Evolutionary conservation across 2,888 invertebrate species (phyloP).

Genomic region (Volucella inanis): DNA sequence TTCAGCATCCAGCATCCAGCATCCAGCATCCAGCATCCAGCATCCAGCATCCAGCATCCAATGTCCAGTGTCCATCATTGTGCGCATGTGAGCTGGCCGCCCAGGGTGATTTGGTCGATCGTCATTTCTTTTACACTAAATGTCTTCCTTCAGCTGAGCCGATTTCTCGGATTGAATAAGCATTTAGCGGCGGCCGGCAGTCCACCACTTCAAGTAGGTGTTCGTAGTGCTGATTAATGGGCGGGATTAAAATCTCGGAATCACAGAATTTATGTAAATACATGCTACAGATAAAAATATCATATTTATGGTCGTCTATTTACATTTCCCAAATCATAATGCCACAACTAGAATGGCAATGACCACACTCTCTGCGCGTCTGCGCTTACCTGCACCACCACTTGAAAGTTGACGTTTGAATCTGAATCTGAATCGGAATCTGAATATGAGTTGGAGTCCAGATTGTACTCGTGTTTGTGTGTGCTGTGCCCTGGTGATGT

Average conservation of each 20-base stretch:
- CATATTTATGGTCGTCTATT: constrained; percentile 73
- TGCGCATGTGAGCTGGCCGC: constrained; percentile 22
- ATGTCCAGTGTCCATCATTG: constrained; percentile 6
- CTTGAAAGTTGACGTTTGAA: not conserved
- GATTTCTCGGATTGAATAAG: constrained; percentile 48
- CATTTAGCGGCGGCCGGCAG: constrained; percentile 46
- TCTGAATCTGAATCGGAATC: not conserved
- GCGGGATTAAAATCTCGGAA: constrained; percentile 67
- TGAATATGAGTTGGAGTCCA: too few relatives aligned
- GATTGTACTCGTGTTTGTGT: constrained; percentile 9
- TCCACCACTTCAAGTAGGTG: constrained; percentile 57
- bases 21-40: too few relatives aligned
- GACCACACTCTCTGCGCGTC: constrained; percentile 36
- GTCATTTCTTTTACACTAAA: constrained; percentile 48
- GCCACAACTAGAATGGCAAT: constrained; percentile 64
- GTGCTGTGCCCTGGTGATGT: constrained; percentile 47
- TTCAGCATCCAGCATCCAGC: too few relatives aligned
- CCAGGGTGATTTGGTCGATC: constrained; percentile 43
- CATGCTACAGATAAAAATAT: constrained; percentile 68
- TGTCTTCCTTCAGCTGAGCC: constrained; percentile 9
- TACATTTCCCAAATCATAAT: constrained; percentile 71
- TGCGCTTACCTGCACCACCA: not conserved
- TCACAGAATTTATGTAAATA: constrained; percentile 73
- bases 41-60: too few relatives aligned
- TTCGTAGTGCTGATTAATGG: constrained; percentile 72